Evolutionary conservation across 2,888 invertebrate species (phyloP), one percentile per base, ranked within the genome.

Genomic region (Amphipoea oculea): DNA sequence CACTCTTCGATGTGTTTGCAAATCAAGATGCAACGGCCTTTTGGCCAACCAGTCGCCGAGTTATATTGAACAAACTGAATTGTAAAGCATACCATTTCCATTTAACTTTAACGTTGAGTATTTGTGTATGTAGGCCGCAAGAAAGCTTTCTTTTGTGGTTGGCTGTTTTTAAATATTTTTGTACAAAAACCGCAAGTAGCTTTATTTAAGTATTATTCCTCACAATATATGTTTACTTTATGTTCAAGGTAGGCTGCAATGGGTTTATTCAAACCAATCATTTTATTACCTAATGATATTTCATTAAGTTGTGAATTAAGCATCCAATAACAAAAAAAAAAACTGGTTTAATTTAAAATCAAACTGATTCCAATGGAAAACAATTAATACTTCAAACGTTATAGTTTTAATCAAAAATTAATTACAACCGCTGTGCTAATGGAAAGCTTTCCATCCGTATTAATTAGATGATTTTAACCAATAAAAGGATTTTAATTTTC

Each of bases 31-130:
- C 48, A 65, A 4, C 20, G 23, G 36, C n/a, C 12, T 23, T 62
- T 80, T 62, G 1, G n/a, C 36, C 36, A 20, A 62, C n/a, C 48
- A 11, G 51, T 20, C 12, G n/a, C n/a, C 29, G 81, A 74, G 48
- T 36, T 76, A n/a, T 51, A 23, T 73, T 73, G n/a, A 54, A 81
- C 17, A 81, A 73, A 65, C 36, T 73, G 36, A 72, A 81, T 63
- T 63, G 17, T 72, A 48, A 66, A 57, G 17, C 63, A n/a, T 42
- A 36, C 40, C 17, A 80, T 70, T 80, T 80, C n/a, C 45, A 78
- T 79, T 57, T 36, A 66, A 51, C 29, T 78, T 36, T 20, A n/a
- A n/a, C 14, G 20, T 36, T 17, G 36, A 45, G 20, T 45, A n/a
- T 45, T 48, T 80, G 23, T 36, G 36, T 40, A 4, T n/a, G 70